Percentiles rank a stretch among this genome's conserved stretches.
phyloP scores from a whole-genome alignment of 2,888 invertebrate genomes.

The Bugula neritina region DNA sequence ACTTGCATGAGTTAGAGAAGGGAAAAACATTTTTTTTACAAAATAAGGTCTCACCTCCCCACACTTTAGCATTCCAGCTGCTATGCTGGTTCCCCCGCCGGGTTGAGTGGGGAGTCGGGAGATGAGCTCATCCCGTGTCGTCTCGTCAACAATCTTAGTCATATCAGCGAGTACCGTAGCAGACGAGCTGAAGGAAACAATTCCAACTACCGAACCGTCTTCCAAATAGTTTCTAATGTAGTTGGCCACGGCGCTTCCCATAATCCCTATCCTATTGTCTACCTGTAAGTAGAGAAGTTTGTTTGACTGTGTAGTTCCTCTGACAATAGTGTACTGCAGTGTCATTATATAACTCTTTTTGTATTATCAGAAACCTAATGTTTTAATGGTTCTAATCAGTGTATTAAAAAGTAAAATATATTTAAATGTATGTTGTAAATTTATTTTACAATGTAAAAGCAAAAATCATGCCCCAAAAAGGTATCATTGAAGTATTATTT shows the following conservation, averaged over 20 bases:
- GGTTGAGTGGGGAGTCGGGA: not conserved
- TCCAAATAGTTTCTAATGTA: conserved; percentile 16
- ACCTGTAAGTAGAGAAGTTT: not conserved
- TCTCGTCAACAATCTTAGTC: not conserved
- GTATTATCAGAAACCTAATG: no score
- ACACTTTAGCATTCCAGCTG: not conserved
- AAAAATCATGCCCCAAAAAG: no score
- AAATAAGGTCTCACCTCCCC: conserved; percentile 6
- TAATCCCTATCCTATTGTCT: conserved; percentile 4
- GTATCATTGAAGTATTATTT: no score
- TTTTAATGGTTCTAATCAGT: no score
- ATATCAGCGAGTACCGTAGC: not conserved
- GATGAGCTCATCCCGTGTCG: conserved; percentile 13
- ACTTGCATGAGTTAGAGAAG: no score
- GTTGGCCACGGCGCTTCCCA: conserved; percentile 22
- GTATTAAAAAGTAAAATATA: no score
- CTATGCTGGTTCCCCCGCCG: conserved; percentile 20
- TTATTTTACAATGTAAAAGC: no score
- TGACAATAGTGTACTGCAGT: no score
- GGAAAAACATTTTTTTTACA: no score
- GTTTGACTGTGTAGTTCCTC: no score
- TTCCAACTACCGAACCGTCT: not conserved
- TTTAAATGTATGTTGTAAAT: no score
- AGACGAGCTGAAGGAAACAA: not conserved
- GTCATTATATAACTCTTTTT: no score